Evolutionary conservation across 2,888 invertebrate species (phyloP), one percentile per base, ranked within the genome.

Genomic region (Agrilus mali): DNA sequence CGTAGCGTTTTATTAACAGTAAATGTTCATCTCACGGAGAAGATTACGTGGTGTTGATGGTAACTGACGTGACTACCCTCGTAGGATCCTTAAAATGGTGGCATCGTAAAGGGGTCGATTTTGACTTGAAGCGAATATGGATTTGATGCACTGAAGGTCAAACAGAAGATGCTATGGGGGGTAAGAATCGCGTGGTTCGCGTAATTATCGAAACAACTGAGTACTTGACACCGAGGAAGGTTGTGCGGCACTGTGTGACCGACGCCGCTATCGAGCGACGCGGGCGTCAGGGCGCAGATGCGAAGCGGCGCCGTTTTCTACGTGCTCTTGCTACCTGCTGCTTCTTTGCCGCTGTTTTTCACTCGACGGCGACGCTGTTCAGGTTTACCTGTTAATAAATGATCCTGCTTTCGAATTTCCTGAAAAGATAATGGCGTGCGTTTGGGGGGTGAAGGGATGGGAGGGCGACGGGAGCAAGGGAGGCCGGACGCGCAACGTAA

Each of bases 201-300:
- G 44, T 48, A 46, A 46, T 48, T 48, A 48, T 48, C 43, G 41
- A 42, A 58, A 56, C 58, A 58, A 60, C 58, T 61, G 62, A 59
- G 64, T 57, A 64, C 63, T 61, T 61, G 61, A 60, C 65, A 60
- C 63, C 60, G 60, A 58, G 63, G 60, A 57, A 59, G 62, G 58
- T 64, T 63, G 63, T 65, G 63, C 63, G 64, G 63, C 64, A 66
- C 66, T 66, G 63, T 53, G 27, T 54, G 50, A 56, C 54, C 53
- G 55, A 54, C 60, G 61, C 54, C 57, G 61, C 61, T 65, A 64
- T 64, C 60, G 65, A 65, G 57, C 65, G 65, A 61, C 63, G 64
- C 60, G 60, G 63, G 55, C 63, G 61, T 55, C 58, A 63, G 52
- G 53, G 63, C 63, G 63, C 64, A 61, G 57, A 60, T 53, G 56